These are phyloP conservation scores for Hemaris fuciformis DNA, from an alignment of 2,888 invertebrate species.

Conservation along the genomic window DNA sequence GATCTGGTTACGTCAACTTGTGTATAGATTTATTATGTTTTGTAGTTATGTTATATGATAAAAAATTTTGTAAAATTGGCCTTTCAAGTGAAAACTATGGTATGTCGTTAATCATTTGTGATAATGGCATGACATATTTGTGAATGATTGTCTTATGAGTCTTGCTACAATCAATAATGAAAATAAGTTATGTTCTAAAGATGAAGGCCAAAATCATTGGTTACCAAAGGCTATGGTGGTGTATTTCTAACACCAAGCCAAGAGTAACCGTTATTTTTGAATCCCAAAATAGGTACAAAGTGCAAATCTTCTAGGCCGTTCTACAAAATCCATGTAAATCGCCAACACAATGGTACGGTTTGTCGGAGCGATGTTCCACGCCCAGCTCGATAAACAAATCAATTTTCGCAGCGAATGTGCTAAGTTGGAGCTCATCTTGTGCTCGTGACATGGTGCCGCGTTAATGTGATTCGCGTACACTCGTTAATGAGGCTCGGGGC, in stretches of 20 bases:
- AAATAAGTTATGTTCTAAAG: too few relatives aligned
- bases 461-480: slow-evolving; percentile 22
- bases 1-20: background rate
- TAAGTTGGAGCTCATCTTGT: slow-evolving; percentile 25
- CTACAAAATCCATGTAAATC: background rate
- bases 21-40: background rate
- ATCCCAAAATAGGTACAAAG: too few relatives aligned
- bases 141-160: too few relatives aligned
- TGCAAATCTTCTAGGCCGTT: background rate
- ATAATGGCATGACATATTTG: too few relatives aligned
- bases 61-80: background rate
- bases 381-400: background rate
- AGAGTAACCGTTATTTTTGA: too few relatives aligned
- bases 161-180: too few relatives aligned
- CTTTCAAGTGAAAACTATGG: background rate
- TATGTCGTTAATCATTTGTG: background rate
- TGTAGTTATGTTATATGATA: background rate
- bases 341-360: background rate
- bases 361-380: background rate
- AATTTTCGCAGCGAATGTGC: slow-evolving; percentile 17
- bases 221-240: too few relatives aligned
- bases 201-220: too few relatives aligned
- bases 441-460: slow-evolving; percentile 28
- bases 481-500: slow-evolving; percentile 16
- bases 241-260: too few relatives aligned